These are phyloP conservation scores for Orchestia grillus DNA, from an alignment of 1,140 invertebrate species.

Conservation along the genomic window DNA sequence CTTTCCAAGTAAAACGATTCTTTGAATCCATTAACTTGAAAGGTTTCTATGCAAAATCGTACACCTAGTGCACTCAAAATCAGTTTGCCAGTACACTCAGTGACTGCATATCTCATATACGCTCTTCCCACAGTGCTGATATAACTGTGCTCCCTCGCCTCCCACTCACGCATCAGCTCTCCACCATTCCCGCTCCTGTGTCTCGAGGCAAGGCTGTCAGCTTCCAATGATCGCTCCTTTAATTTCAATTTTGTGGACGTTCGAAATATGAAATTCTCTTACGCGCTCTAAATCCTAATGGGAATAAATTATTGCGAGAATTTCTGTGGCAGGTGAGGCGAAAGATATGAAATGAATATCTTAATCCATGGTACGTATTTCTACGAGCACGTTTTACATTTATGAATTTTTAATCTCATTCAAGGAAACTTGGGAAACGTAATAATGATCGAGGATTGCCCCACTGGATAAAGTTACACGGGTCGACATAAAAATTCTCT, in stretches of 20 bases:
- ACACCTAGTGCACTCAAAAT: too few species aligned
- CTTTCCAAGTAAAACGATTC: too few species aligned
- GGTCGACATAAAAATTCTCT: too few species aligned
- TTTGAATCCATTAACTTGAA: too few species aligned
- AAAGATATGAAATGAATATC: not conserved
- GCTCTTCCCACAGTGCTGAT: not conserved
- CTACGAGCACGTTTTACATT: not conserved
- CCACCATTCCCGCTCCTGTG: not conserved
- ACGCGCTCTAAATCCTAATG: not conserved
- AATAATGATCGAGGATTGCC: too few species aligned
- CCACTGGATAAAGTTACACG: too few species aligned
- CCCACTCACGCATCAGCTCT: not conserved
- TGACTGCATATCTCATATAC: not conserved
- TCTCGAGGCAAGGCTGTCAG: not conserved
- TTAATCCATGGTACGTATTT: not conserved
- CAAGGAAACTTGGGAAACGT: too few species aligned
- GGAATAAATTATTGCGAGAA: not conserved
- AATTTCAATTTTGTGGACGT: not conserved
- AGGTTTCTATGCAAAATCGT: too few species aligned
- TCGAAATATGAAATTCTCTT: not conserved
- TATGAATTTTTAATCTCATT: too few species aligned
- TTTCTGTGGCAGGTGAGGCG: not conserved
- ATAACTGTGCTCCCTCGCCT: not conserved
- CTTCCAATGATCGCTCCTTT: not conserved
- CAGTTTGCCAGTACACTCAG: too few species aligned